Base-by-base conservation (phyloP, 2,888 invertebrate species). In the Tinea trinotella region DNA sequence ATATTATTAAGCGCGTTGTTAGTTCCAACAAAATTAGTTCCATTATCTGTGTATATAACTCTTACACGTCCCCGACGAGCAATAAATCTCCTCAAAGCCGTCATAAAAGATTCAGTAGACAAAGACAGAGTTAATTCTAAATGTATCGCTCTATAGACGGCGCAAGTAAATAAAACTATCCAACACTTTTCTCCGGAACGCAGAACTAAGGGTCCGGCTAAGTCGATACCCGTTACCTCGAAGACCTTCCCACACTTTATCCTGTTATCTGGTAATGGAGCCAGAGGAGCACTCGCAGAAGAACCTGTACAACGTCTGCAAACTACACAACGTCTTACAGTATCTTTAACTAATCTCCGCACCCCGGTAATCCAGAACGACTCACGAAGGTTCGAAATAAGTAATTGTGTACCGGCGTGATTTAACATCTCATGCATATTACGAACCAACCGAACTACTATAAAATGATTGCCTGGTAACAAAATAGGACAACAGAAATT, bases 401-500 rank as follows among this genome's bases (percentile, higher is more conserved):
- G 30, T 24, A 34, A 48, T 13, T 54, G 48, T 7, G 35, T 34
- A 22, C 22, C 22, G 4, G 3, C 55, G 17, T 55, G 55, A 50
- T 17, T 13, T 7, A 50, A 17, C 36, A 50, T 17, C 7, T 7
- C 20, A 22, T 55, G 55, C 50, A 50, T 50, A 10, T 55, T 10
- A 9, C 5, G 13, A 4, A 52, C 17, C 13, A 52, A 6, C 7
- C 52, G n/a, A 9, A 15, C 4, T 10, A 55, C 40, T 17, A 55
- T 50, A n/a, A 9, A n/a, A 34, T 55, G 35, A 2, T 30, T 24
- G 2, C 15, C 18, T 36, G 52, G 50, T 10, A 50, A 17, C 6
- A 55, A 18, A 5, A 55, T 36, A 6, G 55, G 55, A 50, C n/a
- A 55, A 17, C 10, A 50, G 35, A 50, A 55, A 18, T 17, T 19